Evolutionary conservation across 2,797 vertebrate species (phyloP), one percentile per base, ranked within the genome.

Genomic region (Phylloscopus collybita): DNA sequence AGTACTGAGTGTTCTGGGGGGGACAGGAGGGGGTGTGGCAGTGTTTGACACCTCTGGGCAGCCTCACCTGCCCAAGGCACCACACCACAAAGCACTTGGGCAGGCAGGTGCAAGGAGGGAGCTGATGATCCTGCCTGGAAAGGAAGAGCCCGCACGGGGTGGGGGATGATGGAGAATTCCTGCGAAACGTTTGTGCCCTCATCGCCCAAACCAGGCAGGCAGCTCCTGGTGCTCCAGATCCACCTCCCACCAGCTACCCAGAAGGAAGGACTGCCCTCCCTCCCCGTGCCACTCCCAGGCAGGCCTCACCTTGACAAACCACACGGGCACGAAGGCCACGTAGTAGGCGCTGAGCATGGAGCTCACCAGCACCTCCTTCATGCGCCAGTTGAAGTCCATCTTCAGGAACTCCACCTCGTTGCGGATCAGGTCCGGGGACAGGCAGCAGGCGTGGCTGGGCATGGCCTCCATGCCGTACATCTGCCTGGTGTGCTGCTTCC

Each of bases 311-410:
- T 99, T 99, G 83, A 99, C 98, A 44, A 99, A 99, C 99, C 99
- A 99, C 59, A 99, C 99, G 0, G 99, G 99, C 75, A 99, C 99
- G 23, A 99, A 99, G 76, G 99, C 99, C 97, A 99, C 98, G 2
- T 99, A 99, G 96, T 99, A 99, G 79, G 99, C 99, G 6, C 99
- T 99, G 94, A 99, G 98, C 99, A 99, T 99, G 72, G 99, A 99
- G 98, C 99, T 99, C 92, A 99, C 98, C 84, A 99, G 98, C 96
- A 99, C 99, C 95, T 99, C 99, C 95, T 99, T 99, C 99, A 99
- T 99, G 96, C 99, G 98, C 99, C 99, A 99, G 98, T 99, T 99
- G 91, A 99, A 99, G 97, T 99, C 99, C 98, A 99, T 98, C 92
- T 99, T 99, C 60, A 99, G 98, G 97, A 99, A 99, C 81, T 99